Evolutionary conservation across 2,888 invertebrate species (phyloP).

Genomic region (Villa cingulata): DNA sequence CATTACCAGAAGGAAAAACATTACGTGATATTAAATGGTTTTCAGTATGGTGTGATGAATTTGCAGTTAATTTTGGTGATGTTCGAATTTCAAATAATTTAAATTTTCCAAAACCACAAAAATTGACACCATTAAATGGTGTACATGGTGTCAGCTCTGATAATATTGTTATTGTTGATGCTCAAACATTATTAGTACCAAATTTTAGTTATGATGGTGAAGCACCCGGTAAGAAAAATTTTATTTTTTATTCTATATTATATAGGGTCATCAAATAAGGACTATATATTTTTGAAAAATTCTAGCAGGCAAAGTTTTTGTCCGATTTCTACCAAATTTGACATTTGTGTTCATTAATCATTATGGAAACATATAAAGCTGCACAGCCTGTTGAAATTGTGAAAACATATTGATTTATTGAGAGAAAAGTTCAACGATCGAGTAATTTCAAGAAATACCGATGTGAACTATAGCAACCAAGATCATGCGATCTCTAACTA

Average conservation of each 20-base stretch:
- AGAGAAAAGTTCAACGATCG: too few relatives aligned
- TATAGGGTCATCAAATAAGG: too few relatives aligned
- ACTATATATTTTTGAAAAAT: too few relatives aligned
- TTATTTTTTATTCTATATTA: neutral
- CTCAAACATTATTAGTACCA: conserved; percentile 80
- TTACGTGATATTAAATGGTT: conserved; percentile 75
- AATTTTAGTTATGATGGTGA: conserved; percentile 86
- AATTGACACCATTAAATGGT: conserved; percentile 58
- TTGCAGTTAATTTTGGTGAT: conserved; percentile 81
- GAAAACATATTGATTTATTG: too few relatives aligned
- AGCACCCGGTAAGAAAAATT: conserved; percentile 59
- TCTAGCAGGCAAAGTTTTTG: too few relatives aligned
- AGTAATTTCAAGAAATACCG: too few relatives aligned
- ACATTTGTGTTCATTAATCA: too few relatives aligned
- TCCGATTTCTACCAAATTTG: too few relatives aligned
- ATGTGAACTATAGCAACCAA: too few relatives aligned
- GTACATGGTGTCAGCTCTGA: conserved; percentile 78
- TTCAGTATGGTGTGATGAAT: conserved; percentile 85
- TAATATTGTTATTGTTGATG: conserved; percentile 78
- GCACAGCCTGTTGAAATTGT: too few relatives aligned
- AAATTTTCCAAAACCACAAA: conserved; percentile 73
- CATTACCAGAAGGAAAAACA: conserved; percentile 76
- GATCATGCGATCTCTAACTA: too few relatives aligned
- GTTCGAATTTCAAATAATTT: conserved; percentile 63
- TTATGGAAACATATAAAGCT: too few relatives aligned